phyloP scores from a whole-genome alignment of 2,888 invertebrate genomes.

The Synanthedon tipuliformis region DNA sequence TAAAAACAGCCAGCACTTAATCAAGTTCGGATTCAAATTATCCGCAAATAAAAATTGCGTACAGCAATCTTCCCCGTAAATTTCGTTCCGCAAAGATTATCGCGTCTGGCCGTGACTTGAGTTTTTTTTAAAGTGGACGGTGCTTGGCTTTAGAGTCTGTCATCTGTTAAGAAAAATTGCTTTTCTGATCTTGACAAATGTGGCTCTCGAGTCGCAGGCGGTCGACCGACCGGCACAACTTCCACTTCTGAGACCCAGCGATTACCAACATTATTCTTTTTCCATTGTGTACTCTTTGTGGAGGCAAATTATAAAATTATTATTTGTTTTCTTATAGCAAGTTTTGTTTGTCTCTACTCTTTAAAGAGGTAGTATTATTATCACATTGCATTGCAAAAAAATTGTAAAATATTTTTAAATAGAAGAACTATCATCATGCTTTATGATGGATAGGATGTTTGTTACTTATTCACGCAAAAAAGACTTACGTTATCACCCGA shows the following conservation, averaged over 20 bases:
- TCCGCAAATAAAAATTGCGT: background rate
- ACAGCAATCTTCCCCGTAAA: background rate
- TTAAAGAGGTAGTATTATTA: background rate
- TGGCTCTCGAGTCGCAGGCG: constrained; percentile 7
- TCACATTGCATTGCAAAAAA: background rate
- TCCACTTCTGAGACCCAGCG: background rate
- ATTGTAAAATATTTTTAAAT: no score
- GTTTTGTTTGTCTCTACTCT: background rate
- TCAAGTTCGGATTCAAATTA: background rate
- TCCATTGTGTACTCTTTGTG: no score
- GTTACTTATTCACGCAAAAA: no score
- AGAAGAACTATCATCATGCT: no score
- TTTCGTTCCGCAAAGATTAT: constrained; percentile 8
- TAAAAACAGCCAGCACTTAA: background rate
- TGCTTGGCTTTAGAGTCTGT: constrained; percentile 9
- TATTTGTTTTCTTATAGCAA: background rate
- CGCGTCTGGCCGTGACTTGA: constrained; percentile 9
- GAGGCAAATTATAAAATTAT: no score
- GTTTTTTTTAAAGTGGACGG: constrained; percentile 10
- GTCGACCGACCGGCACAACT: background rate
- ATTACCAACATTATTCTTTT: constrained; percentile 16
- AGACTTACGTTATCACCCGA: no score
- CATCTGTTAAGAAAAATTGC: constrained; percentile 18
- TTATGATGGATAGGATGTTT: no score
- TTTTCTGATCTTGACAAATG: constrained; percentile 26